phyloP scores from a whole-genome alignment of 2,797 vertebrate genomes.

The Naso thynnoides region DNA sequence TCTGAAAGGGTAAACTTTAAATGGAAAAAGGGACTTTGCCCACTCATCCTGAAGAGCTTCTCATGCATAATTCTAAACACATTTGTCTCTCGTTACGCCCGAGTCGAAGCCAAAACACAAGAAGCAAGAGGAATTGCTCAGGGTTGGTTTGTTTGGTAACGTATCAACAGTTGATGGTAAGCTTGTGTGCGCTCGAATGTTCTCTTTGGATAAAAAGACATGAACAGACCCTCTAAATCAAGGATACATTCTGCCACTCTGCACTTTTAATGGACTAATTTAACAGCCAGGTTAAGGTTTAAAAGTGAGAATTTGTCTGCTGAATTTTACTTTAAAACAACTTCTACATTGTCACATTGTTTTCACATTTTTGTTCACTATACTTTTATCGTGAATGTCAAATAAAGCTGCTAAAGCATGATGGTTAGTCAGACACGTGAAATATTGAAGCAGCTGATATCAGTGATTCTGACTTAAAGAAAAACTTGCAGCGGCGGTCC shows the following conservation, averaged over 20 bases:
- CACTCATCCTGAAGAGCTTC: slow-evolving; percentile 26
- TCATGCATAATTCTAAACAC: slow-evolving; percentile 33
- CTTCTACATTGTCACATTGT: too few relatives aligned
- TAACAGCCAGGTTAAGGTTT: neutral
- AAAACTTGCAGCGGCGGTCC: too few relatives aligned
- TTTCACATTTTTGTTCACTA: too few relatives aligned
- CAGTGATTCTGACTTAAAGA: too few relatives aligned
- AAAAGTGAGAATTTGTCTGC: neutral
- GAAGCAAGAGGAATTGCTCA: neutral
- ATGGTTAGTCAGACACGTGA: too few relatives aligned
- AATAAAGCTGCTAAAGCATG: too few relatives aligned
- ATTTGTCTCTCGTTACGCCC: slow-evolving; percentile 44
- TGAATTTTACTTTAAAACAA: too few relatives aligned
- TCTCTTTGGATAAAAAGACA: neutral
- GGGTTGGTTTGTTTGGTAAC: slow-evolving; percentile 17
- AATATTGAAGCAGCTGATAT: too few relatives aligned
- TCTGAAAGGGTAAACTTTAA: slow-evolving; percentile 47
- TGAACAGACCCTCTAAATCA: neutral
- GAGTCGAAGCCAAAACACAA: slow-evolving; percentile 18
- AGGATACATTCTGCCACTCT: neutral
- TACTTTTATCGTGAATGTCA: too few relatives aligned
- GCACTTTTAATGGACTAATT: slow-evolving; percentile 4
- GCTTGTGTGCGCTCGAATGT: neutral
- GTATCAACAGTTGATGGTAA: neutral
- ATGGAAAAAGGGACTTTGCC: slow-evolving; percentile 61